phyloP scores from a whole-genome alignment of 2,113 vertebrate genomes.

The Macquaria australasica region DNA sequence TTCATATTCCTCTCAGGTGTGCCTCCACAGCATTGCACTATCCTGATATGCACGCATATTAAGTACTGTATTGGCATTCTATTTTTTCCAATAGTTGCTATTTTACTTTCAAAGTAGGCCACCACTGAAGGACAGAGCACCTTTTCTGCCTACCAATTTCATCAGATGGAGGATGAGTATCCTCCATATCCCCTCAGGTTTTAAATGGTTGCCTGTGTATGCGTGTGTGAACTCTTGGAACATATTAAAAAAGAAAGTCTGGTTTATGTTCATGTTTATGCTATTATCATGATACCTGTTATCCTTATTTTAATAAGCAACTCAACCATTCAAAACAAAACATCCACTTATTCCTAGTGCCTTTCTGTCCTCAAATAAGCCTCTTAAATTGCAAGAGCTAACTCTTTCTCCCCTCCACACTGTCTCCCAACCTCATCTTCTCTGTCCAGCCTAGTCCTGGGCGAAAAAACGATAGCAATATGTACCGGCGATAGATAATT shows the following conservation, averaged over 20 bases:
- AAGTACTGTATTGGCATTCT: conserved; percentile 81
- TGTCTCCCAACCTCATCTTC: conserved; percentile 17
- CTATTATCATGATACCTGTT: conserved; percentile 1
- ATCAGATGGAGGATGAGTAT: conserved; percentile 58
- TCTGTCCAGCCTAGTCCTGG: not conserved
- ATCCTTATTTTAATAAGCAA: conserved; percentile 9
- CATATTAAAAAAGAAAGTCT: conserved; percentile 13
- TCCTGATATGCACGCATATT: conserved; percentile 83
- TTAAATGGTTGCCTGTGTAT: conserved; percentile 10
- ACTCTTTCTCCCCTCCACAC: not conserved
- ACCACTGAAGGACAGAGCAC: conserved; percentile 77
- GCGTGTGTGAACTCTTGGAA: not conserved
- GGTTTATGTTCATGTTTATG: conserved; percentile 22
- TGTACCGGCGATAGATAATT: no score
- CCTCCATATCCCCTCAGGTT: conserved; percentile 48
- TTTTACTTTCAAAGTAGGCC: conserved; percentile 84
- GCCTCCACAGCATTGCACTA: conserved; percentile 69
- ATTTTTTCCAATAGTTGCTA: conserved; percentile 79
- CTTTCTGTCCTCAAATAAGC: not conserved
- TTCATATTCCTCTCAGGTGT: conserved; percentile 82
- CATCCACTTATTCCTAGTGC: not conserved
- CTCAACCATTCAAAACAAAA: not conserved
- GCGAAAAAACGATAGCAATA: no score
- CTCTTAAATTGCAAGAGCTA: not conserved
- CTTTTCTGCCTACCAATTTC: conserved; percentile 74